Base-by-base conservation (phyloP, 1,140 invertebrate genomes). In the Eupristina koningsbergeri region DNA sequence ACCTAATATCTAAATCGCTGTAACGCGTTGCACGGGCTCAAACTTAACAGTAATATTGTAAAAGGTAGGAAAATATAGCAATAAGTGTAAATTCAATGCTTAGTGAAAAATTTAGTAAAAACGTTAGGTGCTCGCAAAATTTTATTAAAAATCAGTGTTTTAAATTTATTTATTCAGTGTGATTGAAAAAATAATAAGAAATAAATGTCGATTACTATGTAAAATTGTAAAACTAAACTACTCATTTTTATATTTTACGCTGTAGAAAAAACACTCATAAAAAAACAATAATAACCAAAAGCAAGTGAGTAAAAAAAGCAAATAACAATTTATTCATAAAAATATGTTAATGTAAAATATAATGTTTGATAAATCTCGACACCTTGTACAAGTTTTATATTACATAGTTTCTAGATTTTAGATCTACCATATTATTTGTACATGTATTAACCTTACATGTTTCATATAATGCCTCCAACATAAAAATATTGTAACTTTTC, bases 261-360 rank as follows among this genome's bases (percentile, higher is more conserved):
- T 11, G 13, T 29, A 8, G 41, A 3, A 77, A 63, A 77, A 63
- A 15, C 17, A 17, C 29, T 3, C 26, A 3, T 77, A 29, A 77
- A 77, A 36, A 77, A 15, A 39, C 7, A 22, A 9, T 36, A 69
- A 69, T 36, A 63, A 50, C 29, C 29, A 45, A n/a, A 50, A 67
- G 26, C 2, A 34, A 0, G 39, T 1, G 19, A 29, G 64, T 7
- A 69, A 53, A 53, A 80, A 80, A 80, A 19, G 41, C 29, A 64
- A 26, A 39, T 9, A n/a, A 19, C 3, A 61, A 69, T 47, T 80
- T 31, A 80, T 69, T 41, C 45, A 63, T 69, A 79, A 67, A 22
- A 11, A 64, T 34, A 79, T 19, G 53, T 63, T 58, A 63, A 58
- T 53, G 26, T 78, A 78, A 78, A 79, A 79, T 41, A 47, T 45